Evolutionary conservation across 2,113 vertebrate species (phyloP), one percentile per base, ranked within the genome.

Genomic region (Neolamprologus modestus): DNA sequence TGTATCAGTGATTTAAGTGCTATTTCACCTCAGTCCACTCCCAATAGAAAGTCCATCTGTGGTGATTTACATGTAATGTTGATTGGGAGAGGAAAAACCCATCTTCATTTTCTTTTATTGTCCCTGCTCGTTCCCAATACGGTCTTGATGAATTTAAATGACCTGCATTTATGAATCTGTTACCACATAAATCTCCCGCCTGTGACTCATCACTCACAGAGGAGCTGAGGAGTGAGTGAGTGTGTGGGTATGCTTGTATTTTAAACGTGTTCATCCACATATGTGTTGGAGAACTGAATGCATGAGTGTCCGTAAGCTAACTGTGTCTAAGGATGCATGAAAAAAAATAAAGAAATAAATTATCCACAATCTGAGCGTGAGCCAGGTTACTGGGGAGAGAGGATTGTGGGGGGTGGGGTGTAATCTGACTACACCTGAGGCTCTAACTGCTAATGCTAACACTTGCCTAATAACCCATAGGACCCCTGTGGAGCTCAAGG

Each of bases 401-500:
- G n/a, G 61, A 66, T 2, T 37, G 17, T 21, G 61, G 19, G 19
- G 33, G 26, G 21, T 31, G 7, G 76, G 63, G 26, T 35, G 81
- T 13, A 42, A n/a, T 85, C 37, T 73, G 61, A 80, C 59, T 81
- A 87, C 88, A 91, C 88, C 87, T 85, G 90, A 86, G 90, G 91
- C 87, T 21, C 86, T 31, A 68, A 78, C 68, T 82, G 87, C 68
- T 90, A 90, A 91, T 81, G 83, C 87, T 92, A 91, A 86, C 81
- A 85, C 76, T 84, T 82, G 88, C 73, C 79, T 91, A 93, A 91
- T 84, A 84, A 92, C 88, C 89, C 47, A 31, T 16, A 66, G 87
- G 87, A 86, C 84, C 83, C 76, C 14, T 8, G 50, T 50, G 90
- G 59, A 89, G 87, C 86, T 86, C 84, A 94, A 94, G 92, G 94